These are phyloP conservation scores for Geotrypetes seraphini DNA, from an alignment of 2,797 vertebrate species.

Conservation along the genomic window DNA sequence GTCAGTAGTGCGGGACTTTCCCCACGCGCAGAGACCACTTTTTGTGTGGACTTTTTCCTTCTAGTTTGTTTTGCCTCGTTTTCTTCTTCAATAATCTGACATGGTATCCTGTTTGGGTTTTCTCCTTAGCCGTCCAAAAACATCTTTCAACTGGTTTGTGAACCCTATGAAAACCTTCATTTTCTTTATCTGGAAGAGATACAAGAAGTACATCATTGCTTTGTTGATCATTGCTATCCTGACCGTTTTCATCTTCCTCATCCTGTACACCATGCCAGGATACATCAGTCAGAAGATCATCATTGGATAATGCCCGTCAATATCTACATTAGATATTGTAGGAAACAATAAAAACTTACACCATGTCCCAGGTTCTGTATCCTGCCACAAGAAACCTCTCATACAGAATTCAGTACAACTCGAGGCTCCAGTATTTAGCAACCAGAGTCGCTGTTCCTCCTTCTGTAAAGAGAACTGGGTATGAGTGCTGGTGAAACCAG, in stretches of 20 bases:
- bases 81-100: neutral
- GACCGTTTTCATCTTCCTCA: constrained; percentile 69
- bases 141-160: constrained; percentile 83
- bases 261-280: constrained; percentile 78
- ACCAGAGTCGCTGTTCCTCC: too few relatives aligned
- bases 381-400: neutral
- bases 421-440: too few relatives aligned
- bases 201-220: constrained; percentile 77
- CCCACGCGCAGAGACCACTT: too few relatives aligned
- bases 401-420: too few relatives aligned
- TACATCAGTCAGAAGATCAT: constrained; percentile 77
- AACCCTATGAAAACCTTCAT: constrained; percentile 87
- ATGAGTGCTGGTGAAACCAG: too few relatives aligned
- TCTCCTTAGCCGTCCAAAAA: constrained; percentile 69
- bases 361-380: neutral
- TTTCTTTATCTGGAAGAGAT: constrained; percentile 84
- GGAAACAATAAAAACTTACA: too few relatives aligned
- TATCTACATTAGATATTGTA: neutral
- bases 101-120: neutral
- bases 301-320: constrained; percentile 46
- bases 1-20: too few relatives aligned
- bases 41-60: too few relatives aligned
- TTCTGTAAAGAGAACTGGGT: too few relatives aligned
- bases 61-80: too few relatives aligned
- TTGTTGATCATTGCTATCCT: constrained; percentile 60